Percentiles rank a stretch among this genome's conserved stretches.
phyloP scores from a whole-genome alignment of 2,113 vertebrate genomes.

The Colinus virginianus region DNA sequence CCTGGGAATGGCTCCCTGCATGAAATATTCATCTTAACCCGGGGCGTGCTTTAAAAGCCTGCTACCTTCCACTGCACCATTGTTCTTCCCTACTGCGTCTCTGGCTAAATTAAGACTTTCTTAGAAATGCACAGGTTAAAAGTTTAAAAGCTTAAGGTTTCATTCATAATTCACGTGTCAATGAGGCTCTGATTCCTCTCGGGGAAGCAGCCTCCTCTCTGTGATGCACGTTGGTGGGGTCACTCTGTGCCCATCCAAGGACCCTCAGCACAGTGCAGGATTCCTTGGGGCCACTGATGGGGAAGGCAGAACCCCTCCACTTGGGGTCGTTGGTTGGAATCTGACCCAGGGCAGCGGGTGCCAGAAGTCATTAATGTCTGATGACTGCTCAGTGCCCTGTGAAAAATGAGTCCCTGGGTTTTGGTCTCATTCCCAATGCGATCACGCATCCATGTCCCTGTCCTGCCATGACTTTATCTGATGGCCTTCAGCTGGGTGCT shows the following conservation, averaged over 20 bases:
- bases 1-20: not conserved
- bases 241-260: constrained; percentile 17
- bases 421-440: not conserved
- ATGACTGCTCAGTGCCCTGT: constrained; percentile 10
- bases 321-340: constrained; percentile 18
- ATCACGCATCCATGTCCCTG: constrained; percentile 6
- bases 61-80: not conserved
- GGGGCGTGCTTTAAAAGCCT: not conserved
- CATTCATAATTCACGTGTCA: constrained; percentile 76
- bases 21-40: not conserved
- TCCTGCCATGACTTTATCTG: not conserved
- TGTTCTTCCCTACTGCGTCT: constrained; percentile 4
- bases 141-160: constrained; percentile 75
- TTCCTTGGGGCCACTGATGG: constrained; percentile 12
- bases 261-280: not conserved
- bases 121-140: constrained; percentile 71
- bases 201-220: constrained; percentile 22
- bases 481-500: not conserved
- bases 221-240: constrained; percentile 56
- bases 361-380: not conserved
- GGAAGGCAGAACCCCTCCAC: not conserved
- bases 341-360: constrained; percentile 24
- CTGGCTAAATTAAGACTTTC: constrained; percentile 60
- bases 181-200: constrained; percentile 63
- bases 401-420: constrained; percentile 18